A percentile compares a stretch with the other conserved stretches of the same genome.
Evolutionary conservation across 2,113 vertebrate species (phyloP).

Genomic region (Jacana jacana): DNA sequence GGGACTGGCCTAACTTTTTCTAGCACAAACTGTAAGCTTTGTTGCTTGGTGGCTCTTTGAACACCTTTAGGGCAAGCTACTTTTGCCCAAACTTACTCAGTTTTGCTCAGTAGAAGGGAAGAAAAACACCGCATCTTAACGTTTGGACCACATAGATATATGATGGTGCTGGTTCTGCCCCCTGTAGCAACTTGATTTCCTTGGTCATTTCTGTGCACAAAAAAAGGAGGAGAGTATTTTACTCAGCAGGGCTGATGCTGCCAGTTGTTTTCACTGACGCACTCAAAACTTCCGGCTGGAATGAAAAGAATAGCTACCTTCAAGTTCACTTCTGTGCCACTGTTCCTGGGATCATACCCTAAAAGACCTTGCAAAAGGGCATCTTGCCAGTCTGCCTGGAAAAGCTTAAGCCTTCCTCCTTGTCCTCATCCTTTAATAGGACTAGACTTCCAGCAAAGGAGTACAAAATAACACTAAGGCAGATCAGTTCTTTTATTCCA

Average conservation of each 20-base stretch:
- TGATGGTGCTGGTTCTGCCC: background rate
- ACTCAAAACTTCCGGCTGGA: background rate
- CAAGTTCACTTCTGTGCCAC: background rate
- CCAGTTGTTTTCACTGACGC: background rate
- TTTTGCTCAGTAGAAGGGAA: background rate
- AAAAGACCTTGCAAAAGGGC: constrained; percentile 48
- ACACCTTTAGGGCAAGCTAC: background rate
- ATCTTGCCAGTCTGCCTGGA: constrained; percentile 49
- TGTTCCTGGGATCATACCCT: constrained; percentile 1
- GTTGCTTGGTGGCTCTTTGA: background rate
- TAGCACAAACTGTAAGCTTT: background rate
- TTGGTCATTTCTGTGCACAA: background rate
- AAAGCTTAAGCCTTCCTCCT: constrained; percentile 57
- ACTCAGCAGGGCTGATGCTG: background rate
- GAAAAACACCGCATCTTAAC: background rate
- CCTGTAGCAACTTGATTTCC: background rate
- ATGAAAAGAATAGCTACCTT: background rate
- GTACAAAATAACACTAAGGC: background rate
- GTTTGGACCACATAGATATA: background rate
- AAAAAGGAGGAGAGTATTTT: background rate
- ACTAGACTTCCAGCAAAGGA: constrained; percentile 54
- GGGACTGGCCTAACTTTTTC: background rate
- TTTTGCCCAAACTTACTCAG: background rate
- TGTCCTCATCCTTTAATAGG: constrained; percentile 63
- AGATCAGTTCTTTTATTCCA: background rate